Evolutionary conservation across 2,113 vertebrate species (phyloP).

Genomic region (Pelecanoides urinatrix): DNA sequence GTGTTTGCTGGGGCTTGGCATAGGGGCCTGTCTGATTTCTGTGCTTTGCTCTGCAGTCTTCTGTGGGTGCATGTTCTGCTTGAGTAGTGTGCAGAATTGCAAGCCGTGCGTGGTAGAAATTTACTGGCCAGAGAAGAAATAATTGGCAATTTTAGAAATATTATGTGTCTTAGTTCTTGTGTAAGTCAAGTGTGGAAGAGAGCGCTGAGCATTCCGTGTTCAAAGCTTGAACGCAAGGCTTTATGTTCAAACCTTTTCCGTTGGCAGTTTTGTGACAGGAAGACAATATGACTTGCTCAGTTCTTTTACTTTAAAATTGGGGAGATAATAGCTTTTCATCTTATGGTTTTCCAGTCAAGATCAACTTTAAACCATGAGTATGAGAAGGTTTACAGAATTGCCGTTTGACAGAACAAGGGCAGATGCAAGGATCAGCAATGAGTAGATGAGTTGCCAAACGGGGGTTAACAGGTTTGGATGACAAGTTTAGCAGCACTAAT

Average conservation of each 20-base stretch:
- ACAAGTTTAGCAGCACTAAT: neutral
- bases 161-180: neutral
- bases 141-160: neutral
- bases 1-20: neutral
- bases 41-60: neutral
- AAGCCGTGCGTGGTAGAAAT: neutral
- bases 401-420: neutral
- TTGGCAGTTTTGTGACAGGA: neutral
- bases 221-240: neutral
- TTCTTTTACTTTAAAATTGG: neutral
- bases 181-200: neutral
- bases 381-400: neutral
- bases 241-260: neutral
- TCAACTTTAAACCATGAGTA: neutral
- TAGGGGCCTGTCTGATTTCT: neutral
- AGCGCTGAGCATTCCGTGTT: rapidly evolving
- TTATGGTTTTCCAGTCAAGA: neutral
- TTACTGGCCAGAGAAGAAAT: neutral
- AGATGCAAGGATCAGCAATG: neutral
- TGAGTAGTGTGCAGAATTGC: neutral
- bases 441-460: neutral
- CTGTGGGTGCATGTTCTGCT: neutral
- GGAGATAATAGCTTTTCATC: neutral
- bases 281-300: neutral
- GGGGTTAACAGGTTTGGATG: neutral